Evolutionary conservation across 2,797 vertebrate species (phyloP).

Genomic region (Hylomyscus alleni): DNA sequence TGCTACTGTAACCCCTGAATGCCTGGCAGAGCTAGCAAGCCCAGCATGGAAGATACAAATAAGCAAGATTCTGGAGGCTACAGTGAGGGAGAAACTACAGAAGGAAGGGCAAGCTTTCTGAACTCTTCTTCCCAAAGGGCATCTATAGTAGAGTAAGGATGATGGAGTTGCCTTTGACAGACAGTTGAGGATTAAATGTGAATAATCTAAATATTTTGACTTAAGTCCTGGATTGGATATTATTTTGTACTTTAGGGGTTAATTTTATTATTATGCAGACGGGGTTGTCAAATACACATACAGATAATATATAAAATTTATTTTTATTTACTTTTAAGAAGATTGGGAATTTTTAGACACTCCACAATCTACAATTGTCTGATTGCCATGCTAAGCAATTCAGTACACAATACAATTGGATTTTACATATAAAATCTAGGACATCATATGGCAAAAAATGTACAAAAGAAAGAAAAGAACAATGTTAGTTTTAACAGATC

Average conservation of each 20-base stretch:
- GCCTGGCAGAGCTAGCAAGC: background rate
- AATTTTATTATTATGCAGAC: constrained; percentile 15
- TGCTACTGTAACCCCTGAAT: too few relatives aligned
- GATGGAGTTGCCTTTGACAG: background rate
- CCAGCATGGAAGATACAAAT: too few relatives aligned
- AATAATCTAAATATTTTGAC: background rate
- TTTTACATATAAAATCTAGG: background rate
- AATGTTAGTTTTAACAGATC: background rate
- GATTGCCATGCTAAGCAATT: constrained; percentile 32
- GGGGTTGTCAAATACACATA: background rate
- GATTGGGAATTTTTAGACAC: background rate
- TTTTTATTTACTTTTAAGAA: background rate
- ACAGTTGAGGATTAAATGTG: background rate
- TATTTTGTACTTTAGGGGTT: background rate
- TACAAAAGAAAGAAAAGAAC: background rate
- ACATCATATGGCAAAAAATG: background rate
- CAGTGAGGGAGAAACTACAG: background rate
- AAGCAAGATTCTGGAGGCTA: background rate
- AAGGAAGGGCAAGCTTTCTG: background rate
- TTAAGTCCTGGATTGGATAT: background rate
- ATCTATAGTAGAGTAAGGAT: background rate
- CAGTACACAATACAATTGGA: background rate
- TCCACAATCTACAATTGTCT: background rate
- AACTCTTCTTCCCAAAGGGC: background rate
- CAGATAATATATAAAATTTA: background rate